Conservation (phyloP, 2,113 vertebrate genomes). For the Hipposideros armiger region DNA sequence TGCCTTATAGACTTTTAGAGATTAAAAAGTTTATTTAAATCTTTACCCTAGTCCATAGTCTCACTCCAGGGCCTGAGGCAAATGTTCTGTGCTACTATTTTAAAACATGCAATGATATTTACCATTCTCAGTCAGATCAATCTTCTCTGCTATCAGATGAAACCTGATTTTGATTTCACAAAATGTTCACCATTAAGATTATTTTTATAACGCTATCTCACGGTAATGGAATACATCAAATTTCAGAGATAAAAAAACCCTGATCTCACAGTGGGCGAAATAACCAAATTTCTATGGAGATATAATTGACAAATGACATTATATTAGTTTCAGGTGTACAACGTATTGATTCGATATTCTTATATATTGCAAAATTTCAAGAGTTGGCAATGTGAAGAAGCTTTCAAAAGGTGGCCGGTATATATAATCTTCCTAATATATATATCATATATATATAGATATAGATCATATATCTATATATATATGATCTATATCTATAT, state of each 20-base stretch:
- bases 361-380: not conserved
- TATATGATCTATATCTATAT: not conserved
- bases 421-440: not conserved
- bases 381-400: fast-evolving
- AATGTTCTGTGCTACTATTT: slow-evolving; percentile 35
- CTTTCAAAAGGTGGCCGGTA: not conserved
- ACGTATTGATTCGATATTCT: not conserved
- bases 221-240: not conserved
- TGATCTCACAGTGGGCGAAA: not conserved
- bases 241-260: slow-evolving; percentile 29
- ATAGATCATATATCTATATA: not conserved
- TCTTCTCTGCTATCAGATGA: slow-evolving; percentile 48
- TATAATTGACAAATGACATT: not conserved
- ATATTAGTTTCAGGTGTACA: not conserved
- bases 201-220: slow-evolving; percentile 20
- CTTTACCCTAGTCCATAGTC: not conserved
- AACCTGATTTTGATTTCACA: slow-evolving; percentile 31
- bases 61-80: not conserved
- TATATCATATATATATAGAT: not conserved
- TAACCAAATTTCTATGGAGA: not conserved
- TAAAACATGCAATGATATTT: slow-evolving; percentile 51
- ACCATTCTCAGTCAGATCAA: slow-evolving; percentile 32
- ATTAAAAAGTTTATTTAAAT: slow-evolving; percentile 40
- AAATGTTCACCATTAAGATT: slow-evolving; percentile 33
- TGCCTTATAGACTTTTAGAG: not conserved